Percentiles rank a stretch among this genome's conserved stretches.
phyloP scores from a whole-genome alignment of 2,888 invertebrate species.

The Eupsilia transversa region DNA sequence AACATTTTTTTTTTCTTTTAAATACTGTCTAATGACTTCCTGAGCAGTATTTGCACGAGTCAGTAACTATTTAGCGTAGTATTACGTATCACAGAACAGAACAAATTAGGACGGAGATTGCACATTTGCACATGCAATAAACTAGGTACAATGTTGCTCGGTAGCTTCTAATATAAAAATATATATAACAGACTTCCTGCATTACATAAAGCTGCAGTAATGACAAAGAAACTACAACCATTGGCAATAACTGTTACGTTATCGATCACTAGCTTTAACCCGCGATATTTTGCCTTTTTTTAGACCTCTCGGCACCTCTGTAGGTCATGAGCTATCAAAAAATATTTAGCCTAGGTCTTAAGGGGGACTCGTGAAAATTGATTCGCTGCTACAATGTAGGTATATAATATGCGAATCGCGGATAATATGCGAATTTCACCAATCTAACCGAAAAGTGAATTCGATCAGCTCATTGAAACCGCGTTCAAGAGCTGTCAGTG shows the following conservation, averaged over 20 bases:
- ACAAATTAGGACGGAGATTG: constrained; percentile 19
- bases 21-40: neutral
- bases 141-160: constrained; percentile 3
- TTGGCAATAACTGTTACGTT: neutral
- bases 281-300: too few relatives aligned
- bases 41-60: constrained; percentile 8
- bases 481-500: neutral
- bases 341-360: too few relatives aligned
- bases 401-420: too few relatives aligned
- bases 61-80: neutral
- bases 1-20: neutral
- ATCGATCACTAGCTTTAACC: too few relatives aligned
- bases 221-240: constrained; percentile 2
- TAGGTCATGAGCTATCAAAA: too few relatives aligned
- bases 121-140: constrained; percentile 29
- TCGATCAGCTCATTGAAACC: neutral
- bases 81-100: constrained; percentile 16
- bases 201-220: constrained; percentile 14
- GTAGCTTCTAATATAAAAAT: constrained; percentile 13
- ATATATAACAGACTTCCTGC: constrained; percentile 21
- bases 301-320: too few relatives aligned
- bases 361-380: too few relatives aligned
- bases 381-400: too few relatives aligned
- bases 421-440: neutral
- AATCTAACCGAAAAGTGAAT: neutral